Base-by-base conservation (phyloP, 2,113 vertebrate genomes). In the Potamarius usumacintae region DNA sequence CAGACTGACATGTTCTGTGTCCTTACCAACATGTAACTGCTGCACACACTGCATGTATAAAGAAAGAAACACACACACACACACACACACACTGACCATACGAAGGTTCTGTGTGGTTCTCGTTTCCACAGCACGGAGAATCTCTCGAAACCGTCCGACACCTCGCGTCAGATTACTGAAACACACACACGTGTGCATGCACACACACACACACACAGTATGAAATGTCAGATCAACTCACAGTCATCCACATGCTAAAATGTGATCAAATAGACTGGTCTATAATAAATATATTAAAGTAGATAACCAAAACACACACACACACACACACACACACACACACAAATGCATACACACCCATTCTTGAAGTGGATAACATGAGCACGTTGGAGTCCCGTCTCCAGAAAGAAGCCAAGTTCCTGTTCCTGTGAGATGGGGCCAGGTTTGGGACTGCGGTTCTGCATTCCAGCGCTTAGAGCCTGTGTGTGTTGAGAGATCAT, bases 301-400 rank as follows among this genome's bases (percentile, higher is more conserved):
- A 63, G 60, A 9, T 63, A 72, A 72, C 69, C 69, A 18, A 77
- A 9, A 27, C 14, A 62, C 72, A 7, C 55, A 22, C 25, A 34
- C 18, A 50, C 22, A 20, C 0, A 48, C 7, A 62, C 34, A 60
- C 95, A 95, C 91, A 99, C 98, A n/a, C 25, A 34, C 18, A 50
- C 22, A 20, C 0, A 48, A 34, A 58, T 17, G 20, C 7, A 62
- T 48, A 60, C 95, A 95, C 91, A 99, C 98, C 98, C 98, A 18
- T 99, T 99, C 95, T 98, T 99, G 94, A 99, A 99, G 95, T 99
- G 98, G 78, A 99, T 97, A 92, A 99, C 97, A 88, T 99, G 98
- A 30, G 98, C 98, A 92, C 98, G 97, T 93, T 99, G 98, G 86
- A 99, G 96, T 91, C 98, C 98, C 2, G 97, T 99, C 95, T 99